Evolutionary conservation across 2,113 vertebrate species (phyloP), one percentile per base, ranked within the genome.

Genomic region (Equus quagga): DNA sequence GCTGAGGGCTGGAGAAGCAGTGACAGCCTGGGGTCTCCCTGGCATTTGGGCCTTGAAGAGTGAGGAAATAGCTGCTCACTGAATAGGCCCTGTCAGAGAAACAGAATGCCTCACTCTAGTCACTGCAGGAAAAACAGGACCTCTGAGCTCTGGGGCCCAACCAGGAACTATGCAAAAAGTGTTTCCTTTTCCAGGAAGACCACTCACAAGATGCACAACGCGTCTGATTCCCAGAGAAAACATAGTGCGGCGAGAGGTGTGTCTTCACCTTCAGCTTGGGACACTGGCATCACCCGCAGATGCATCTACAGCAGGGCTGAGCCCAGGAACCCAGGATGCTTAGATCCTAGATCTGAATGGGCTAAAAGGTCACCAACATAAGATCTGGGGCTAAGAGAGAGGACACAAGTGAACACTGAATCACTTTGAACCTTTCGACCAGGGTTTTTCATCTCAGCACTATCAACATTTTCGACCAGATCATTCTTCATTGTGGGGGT

Each of bases 201-300:
- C 13, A 31, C 65, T 80, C 49, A 2, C 31, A 11, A 80, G 36
- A 23, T 6, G 12, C 56, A 51, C 26, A 49, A 65, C 1, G 19
- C 8, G 4, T 44, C 21, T 3, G 36, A 46, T 65, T 92, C 46
- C 54, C 65, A 80, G 65, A 54, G 56, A 33, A 31, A 36, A 3
- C 1, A 24, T 6, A 81, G 17, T 26, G 11, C 12, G 0, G 8
- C 7, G 26, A 60, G 41, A 76, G 69, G 19, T 0, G 0, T 44
- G 33, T 24, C 79, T 80, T 36, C 84, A 64, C 70, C 62, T 28
- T 6, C 6, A 3, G 70, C 51, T 92, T 19, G 23, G 51, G 33
- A 62, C 51, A 69, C 6, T 17, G n/a, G 49, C 51, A 7, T 41
- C 62, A 28, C 36, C 56, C 2, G 18, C n/a, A 64, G 21, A 46